Conservation (phyloP, 2,113 vertebrate species). For the Passer montanus region DNA sequence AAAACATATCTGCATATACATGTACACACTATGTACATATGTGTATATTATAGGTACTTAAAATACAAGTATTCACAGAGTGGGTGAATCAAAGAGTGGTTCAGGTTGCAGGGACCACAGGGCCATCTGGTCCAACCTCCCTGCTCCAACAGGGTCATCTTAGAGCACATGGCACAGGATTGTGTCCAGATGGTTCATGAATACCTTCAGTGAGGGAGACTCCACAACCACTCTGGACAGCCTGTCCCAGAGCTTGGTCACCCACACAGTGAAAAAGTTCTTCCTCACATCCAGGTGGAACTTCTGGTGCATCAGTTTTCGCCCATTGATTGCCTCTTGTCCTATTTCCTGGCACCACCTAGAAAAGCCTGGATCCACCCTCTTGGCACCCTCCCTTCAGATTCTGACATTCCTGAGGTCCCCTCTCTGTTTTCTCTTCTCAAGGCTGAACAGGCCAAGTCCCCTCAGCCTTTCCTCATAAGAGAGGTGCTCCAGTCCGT, state of each 20-base stretch:
- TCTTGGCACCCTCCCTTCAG: not conserved
- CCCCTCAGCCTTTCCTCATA: not conserved
- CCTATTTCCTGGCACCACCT: accelerated
- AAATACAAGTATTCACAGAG: not conserved
- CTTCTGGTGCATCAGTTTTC: not conserved
- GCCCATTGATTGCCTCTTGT: not conserved
- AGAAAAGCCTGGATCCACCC: not conserved
- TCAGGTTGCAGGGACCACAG: not conserved
- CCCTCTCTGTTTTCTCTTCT: not conserved
- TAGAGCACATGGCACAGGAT: not conserved
- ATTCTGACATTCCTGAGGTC: not conserved
- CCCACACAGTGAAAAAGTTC: not conserved
- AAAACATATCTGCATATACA: not conserved
- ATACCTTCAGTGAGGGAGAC: not conserved
- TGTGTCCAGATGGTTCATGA: not conserved
- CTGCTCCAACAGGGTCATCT: not conserved
- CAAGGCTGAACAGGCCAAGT: not conserved
- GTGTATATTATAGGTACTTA: not conserved
- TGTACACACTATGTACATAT: not conserved
- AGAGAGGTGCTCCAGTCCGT: not conserved
- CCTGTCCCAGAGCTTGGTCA: not conserved
- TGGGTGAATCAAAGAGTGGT: not conserved
- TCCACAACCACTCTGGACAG: not conserved
- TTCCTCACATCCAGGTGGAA: not conserved
- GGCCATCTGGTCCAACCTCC: not conserved